Evolutionary conservation across 2,113 vertebrate genomes (phyloP).

Genomic region (Axis porcinus): DNA sequence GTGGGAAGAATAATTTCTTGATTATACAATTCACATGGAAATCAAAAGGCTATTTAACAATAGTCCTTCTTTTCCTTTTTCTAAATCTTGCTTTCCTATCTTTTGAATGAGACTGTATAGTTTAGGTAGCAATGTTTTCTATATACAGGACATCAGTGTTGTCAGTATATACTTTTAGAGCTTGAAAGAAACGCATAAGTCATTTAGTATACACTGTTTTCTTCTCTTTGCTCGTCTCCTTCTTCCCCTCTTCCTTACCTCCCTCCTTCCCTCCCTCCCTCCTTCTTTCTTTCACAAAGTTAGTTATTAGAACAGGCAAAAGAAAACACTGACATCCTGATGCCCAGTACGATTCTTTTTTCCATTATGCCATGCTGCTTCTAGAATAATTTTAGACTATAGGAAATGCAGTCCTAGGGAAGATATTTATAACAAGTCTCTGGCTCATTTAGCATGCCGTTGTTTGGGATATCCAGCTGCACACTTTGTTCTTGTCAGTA

Average conservation of each 20-base stretch:
- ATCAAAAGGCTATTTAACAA: not conserved
- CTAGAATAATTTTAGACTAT: conserved; percentile 66
- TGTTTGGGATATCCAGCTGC: conserved; percentile 72
- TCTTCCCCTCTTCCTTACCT: not conserved
- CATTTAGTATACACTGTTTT: not conserved
- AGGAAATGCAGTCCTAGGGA: conserved; percentile 61
- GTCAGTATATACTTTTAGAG: not conserved
- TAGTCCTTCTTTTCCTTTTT: not conserved
- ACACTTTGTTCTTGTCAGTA: conserved; percentile 72
- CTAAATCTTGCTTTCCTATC: not conserved
- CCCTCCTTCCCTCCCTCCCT: not conserved
- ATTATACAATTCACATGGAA: not conserved
- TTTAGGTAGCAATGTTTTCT: not conserved
- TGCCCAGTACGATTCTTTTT: conserved; percentile 2
- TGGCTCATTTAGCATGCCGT: conserved; percentile 70
- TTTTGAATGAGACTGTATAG: not conserved
- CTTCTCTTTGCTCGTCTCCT: not conserved
- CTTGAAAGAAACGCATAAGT: not conserved
- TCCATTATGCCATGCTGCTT: conserved; percentile 33
- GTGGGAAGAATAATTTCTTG: not conserved
- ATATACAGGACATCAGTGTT: not conserved
- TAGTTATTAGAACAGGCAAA: not conserved
- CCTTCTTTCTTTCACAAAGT: not conserved
- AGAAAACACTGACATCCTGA: not conserved
- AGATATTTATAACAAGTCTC: conserved; percentile 71